Conservation (phyloP, 2,797 vertebrate species). For the Erethizon dorsatum region DNA sequence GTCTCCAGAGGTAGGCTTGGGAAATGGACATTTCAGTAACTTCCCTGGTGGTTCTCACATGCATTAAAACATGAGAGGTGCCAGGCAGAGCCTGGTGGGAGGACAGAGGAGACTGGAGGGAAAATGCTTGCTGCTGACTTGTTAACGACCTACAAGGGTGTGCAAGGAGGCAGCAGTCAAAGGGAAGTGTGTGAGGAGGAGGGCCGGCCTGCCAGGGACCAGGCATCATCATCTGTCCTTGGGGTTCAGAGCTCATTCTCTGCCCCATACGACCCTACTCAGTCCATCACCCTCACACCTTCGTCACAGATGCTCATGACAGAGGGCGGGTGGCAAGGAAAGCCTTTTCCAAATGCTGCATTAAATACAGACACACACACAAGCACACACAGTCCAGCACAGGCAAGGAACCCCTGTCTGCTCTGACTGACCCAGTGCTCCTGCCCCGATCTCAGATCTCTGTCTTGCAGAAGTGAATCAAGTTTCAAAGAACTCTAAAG, state of each 20-base stretch:
- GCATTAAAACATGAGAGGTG: background rate
- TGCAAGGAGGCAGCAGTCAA: background rate
- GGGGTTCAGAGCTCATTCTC: background rate
- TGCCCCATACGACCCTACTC: too few relatives aligned
- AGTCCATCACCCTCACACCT: background rate
- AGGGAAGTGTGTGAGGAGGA: background rate
- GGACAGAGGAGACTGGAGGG: background rate
- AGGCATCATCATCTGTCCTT: background rate
- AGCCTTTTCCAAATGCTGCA: background rate
- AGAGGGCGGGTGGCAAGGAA: slow-evolving; percentile 15
- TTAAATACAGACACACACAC: background rate
- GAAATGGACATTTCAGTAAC: slow-evolving; percentile 7
- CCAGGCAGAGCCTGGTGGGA: background rate
- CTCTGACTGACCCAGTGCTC: slow-evolving; percentile 45
- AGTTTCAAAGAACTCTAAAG: slow-evolving; percentile 74
- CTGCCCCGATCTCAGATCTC: slow-evolving; percentile 44
- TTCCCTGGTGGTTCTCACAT: background rate
- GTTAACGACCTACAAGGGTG: background rate
- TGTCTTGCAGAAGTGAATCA: slow-evolving; percentile 15
- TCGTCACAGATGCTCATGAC: background rate
- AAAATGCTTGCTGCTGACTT: background rate
- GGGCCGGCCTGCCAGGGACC: background rate
- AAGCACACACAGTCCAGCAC: background rate
- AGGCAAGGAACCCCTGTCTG: background rate
- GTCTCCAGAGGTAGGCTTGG: background rate